Base-by-base conservation (phyloP, 1,140 invertebrate genomes). In the Sitodiplosis mosellana region DNA sequence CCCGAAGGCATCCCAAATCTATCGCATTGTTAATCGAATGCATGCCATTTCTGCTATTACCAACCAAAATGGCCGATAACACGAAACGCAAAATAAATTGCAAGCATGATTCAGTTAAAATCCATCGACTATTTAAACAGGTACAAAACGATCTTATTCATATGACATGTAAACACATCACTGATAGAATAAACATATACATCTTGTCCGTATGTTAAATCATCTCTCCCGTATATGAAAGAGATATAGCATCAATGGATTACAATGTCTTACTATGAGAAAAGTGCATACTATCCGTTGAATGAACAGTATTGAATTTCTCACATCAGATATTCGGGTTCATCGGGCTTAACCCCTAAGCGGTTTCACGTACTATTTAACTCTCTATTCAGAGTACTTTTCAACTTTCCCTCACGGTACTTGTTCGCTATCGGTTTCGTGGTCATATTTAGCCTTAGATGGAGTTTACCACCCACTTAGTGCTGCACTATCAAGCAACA, bases 391-490 rank as follows among this genome's bases (percentile, higher is more conserved):
- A 84, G 81, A 82, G 78, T 83, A 73, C 78, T 83, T 84, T 83
- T 78, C 80, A 84, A 78, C 79, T 84, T 86, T 85, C 80, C 82
- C 77, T 85, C 80, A 81, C 81, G 77, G 80, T 85, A 86, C 81
- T 87, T 83, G 80, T 86, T 79, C 71, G 76, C 81, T 86, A 83
- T 86, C 79, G 79, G 80, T 80, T 78, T 83, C 79, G 69, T 72
- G 73, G 69, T 66, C 52, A 71, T 84, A 84, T 84, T 85, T 84
- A 84, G 80, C 77, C 75, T 84, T 85, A 78, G 79, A 80, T 80
- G 79, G 38, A 41, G 74, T 81, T 80, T 83, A 83, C 77, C 78
- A 78, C 80, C 77, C 69, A 64, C 73, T 84, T 83, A 72, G 78
- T 73, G 79, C 79, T 83, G 80, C 80, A 81, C 68, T 84, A 74